Evolutionary conservation across 2,797 vertebrate species (phyloP), one percentile per base, ranked within the genome.

Genomic region (Gallinago stenura): DNA sequence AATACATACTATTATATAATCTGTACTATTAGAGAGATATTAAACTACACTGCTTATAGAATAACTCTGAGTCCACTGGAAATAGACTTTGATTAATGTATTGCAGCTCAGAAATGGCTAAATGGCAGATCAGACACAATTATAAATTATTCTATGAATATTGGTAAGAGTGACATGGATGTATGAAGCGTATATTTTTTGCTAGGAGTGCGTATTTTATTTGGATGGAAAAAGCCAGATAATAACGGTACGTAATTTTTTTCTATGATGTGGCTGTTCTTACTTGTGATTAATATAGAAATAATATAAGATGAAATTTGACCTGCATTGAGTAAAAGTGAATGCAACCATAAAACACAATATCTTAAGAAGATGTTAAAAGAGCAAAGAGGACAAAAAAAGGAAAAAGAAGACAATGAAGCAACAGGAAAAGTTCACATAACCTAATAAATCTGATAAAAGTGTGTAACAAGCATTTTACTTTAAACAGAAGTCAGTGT

Each of bases 321-420:
- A 58, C 13, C 22, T 53, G 25, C 3, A 48, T 8, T 43, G 9
- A 48, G 6, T 25, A 72, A 53, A 18, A n/a, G 30, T 64, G 16
- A 62, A 60, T 39, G 6, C 4, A 80, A 5, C 35, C 6, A 77
- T 45, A 28, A 1, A 70, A 39, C 65, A 48, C 1, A 6, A 0
- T 46, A 25, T 41, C 10, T 82, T 79, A 68, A 35, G 45, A 64
- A 70, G 15, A n/a, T 22, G 6, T 53, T 65, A 46, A 73, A 50
- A 56, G 13, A 66, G 7, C 35, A 66, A 88, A 43, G 2, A 43
- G 8, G 13, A 50, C 18, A 80, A 37, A 37, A 65, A 33, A 79
- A 65, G 6, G 26, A 53, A 9, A 30, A 30, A 53, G 8, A 19
- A 31, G 24, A 41, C 10, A 69, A 0, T 28, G 17, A 75, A 76